Percentiles rank a stretch among this genome's conserved stretches.
Conservation (phyloP, 2,888 invertebrate species). For the Scaptomyza caliginosa region DNA sequence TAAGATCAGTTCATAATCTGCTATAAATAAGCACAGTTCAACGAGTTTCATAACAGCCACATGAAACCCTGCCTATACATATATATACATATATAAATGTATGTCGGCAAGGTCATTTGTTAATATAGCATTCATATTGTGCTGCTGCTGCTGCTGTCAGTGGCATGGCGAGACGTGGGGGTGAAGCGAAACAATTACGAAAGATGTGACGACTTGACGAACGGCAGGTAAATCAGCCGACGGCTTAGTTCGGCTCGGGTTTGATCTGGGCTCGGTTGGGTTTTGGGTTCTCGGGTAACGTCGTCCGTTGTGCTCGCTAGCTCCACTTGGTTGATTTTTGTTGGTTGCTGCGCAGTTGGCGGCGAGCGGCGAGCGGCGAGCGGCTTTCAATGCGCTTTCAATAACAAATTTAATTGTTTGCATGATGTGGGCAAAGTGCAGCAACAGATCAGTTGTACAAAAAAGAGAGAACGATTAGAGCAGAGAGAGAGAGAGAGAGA, state of each 20-base stretch:
- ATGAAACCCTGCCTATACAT: constrained; percentile 22
- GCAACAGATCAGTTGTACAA: constrained; percentile 1
- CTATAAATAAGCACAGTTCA: constrained; percentile 12
- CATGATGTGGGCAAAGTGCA: constrained; percentile 66
- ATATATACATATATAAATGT: neutral
- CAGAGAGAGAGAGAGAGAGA: neutral
- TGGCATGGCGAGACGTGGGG: neutral
- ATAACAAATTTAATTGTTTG: constrained; percentile 74
- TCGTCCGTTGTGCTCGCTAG: neutral
- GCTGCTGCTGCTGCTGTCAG: constrained; percentile 1
- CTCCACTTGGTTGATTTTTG: constrained; percentile 16
- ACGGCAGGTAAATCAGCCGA: constrained; percentile 37
- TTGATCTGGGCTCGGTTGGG: constrained; percentile 3
- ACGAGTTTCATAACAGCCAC: constrained; percentile 28
- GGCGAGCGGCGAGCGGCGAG: constrained; percentile 30
- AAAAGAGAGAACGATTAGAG: neutral
- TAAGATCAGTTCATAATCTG: constrained; percentile 16
- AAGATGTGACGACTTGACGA: constrained; percentile 49
- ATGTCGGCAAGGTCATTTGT: constrained; percentile 42
- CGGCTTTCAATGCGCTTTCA: constrained; percentile 61
- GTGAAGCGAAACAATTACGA: constrained; percentile 38
- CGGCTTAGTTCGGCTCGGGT: constrained; percentile 18
- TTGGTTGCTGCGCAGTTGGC: constrained; percentile 50
- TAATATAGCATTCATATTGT: constrained; percentile 41
- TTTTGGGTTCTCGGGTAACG: constrained; percentile 6